Conservation (phyloP, 2,113 vertebrate species). For the Phylloscopus trochiloides region DNA sequence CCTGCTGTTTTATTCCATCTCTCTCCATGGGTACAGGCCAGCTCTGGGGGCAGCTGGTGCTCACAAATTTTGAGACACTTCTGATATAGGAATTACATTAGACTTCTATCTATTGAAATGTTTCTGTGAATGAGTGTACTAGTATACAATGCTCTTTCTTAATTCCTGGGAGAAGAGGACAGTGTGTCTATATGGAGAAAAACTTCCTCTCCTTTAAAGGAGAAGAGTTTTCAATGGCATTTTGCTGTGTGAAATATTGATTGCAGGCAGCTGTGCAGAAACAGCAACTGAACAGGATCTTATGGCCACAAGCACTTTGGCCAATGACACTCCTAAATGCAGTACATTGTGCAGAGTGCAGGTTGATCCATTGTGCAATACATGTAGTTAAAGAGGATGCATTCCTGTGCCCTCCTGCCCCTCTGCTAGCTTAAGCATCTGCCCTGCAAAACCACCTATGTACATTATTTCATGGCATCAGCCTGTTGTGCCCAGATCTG, state of each 20-base stretch:
- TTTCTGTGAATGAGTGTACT: background rate
- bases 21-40: conserved; percentile 23
- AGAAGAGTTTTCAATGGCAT: background rate
- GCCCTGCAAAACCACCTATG: background rate
- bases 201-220: conserved; percentile 20
- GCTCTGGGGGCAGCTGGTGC: conserved; percentile 37
- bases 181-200: background rate
- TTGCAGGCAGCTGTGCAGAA: background rate
- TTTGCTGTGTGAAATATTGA: background rate
- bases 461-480: background rate
- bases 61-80: conserved; percentile 46
- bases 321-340: background rate
- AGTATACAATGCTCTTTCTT: conserved; percentile 43
- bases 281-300: background rate
- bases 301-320: background rate
- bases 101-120: conserved; percentile 46
- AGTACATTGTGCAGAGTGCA: background rate
- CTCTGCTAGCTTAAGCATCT: background rate
- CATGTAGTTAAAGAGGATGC: background rate
- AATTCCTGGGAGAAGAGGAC: conserved; percentile 26
- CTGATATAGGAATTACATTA: conserved; percentile 23
- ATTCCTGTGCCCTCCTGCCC: background rate
- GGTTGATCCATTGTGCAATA: background rate
- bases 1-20: conserved; percentile 54
- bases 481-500: background rate